These are phyloP conservation scores for Ommatoiulus sabulosus DNA, from an alignment of 2,888 invertebrate genomes.

Conservation along the genomic window DNA sequence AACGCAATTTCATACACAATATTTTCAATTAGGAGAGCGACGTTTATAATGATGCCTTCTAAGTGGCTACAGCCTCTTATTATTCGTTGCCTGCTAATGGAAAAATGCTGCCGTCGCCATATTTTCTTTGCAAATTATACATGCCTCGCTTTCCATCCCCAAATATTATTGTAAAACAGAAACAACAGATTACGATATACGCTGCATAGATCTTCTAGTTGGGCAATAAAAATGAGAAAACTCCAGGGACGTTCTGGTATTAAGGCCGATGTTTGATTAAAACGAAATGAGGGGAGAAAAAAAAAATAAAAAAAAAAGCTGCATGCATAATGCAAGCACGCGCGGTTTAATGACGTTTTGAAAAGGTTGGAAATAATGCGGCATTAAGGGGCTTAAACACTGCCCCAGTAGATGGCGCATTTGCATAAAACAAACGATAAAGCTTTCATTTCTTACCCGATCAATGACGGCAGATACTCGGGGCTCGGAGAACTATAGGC, in stretches of 20 bases:
- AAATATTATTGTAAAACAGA: slow-evolving; percentile 34
- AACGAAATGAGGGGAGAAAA: not conserved
- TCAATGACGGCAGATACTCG: not conserved
- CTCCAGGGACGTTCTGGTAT: slow-evolving; percentile 21
- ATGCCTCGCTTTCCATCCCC: not conserved
- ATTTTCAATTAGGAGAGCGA: slow-evolving; percentile 34
- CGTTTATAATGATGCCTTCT: slow-evolving; percentile 9
- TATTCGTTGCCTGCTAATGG: slow-evolving; percentile 13
- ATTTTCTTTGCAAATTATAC: slow-evolving; percentile 9
- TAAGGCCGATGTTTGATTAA: slow-evolving; percentile 12
- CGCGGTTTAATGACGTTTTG: not conserved
- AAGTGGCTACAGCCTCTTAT: not conserved
- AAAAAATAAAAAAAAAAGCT: not conserved
- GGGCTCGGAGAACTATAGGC: not conserved
- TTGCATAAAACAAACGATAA: not conserved
- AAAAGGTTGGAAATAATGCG: slow-evolving; percentile 29
- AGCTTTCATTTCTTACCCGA: slow-evolving; percentile 14
- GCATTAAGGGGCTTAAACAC: slow-evolving; percentile 21
- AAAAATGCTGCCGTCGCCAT: not conserved
- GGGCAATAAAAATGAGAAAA: not conserved
- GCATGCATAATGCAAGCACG: not conserved
- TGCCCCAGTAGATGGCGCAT: not conserved
- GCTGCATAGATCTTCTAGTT: not conserved
- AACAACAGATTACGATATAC: not conserved
- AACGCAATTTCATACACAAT: slow-evolving; percentile 4